Evolutionary conservation across 1,140 invertebrate genomes (phyloP), one percentile per base, ranked within the genome.

Genomic region (Manduca sexta): DNA sequence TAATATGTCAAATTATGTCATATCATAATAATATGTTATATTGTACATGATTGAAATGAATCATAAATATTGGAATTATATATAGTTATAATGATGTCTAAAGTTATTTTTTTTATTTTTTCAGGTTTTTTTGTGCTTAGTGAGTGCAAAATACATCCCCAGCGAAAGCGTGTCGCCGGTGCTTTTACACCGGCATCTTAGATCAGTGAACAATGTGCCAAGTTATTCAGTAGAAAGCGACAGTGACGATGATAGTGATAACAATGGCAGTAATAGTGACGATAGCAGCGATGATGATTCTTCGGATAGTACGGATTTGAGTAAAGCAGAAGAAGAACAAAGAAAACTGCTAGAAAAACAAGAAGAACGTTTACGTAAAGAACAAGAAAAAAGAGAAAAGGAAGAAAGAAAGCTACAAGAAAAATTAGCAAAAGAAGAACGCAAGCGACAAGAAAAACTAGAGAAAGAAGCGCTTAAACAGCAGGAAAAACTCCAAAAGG

Each of bases 71-170:
- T 10, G 12, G 26, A 21, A 7, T 18, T 18, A 2, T 51, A 6
- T 21, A 34, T 33, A 17, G 11, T 49, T 49, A 35, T 13, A 34
- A 8, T 45, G 10, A 29, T 3, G 40, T 10, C 34, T 43, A 33
- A 49, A 21, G 48, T 14, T 44, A 12, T 42, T 17, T 35, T 45
- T n/a, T 43, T 54, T 31, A 44, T 35, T 35, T 18, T 56, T 81
- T 39, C 60, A 84, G 77, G 56, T 73, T 30, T 64, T 72, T 49
- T 34, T 81, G 11, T 68, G 69, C 45, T 8, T 73, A 14, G 69
- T 71, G 15, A 72, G 62, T 52, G 76, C 77, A 47, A 84, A 81
- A 65, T 75, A 81, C 60, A 55, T 84, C 38, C 76, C 75, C 10
- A 48, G 74, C 37, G 69, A 84, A 53, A 56, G 45, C 18, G 49